A percentile compares a stretch with the other conserved stretches of the same genome.
phyloP scores from a whole-genome alignment of 1,140 invertebrate genomes.

The Drosophila takahashii region DNA sequence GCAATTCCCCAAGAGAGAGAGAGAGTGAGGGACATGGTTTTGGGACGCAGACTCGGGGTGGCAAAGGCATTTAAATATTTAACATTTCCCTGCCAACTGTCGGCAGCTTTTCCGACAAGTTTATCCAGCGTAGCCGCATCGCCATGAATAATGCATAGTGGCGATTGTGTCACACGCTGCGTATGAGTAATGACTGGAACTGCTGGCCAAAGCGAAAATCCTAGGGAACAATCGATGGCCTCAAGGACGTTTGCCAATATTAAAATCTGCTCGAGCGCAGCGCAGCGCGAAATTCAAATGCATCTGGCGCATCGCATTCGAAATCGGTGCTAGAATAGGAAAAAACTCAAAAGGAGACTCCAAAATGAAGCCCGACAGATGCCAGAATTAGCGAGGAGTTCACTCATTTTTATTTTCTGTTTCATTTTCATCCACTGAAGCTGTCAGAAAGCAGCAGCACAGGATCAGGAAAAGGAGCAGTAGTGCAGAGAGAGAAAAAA shows the following conservation, averaged over 20 bases:
- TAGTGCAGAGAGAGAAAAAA: neutral
- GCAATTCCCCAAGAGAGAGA: conserved; percentile 37
- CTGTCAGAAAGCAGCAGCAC: conserved; percentile 37
- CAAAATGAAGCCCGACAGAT: conserved; percentile 63
- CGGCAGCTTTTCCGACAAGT: conserved; percentile 66
- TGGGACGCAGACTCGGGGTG: neutral
- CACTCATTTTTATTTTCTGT: conserved; percentile 53
- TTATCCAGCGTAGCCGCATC: conserved; percentile 55
- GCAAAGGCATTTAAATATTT: conserved; percentile 73
- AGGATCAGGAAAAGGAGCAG: conserved; percentile 18
- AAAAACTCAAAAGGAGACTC: conserved; percentile 35
- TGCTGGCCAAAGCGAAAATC: conserved; percentile 39
- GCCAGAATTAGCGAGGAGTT: conserved; percentile 70
- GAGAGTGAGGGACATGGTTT: conserved; percentile 19
- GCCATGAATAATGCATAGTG: conserved; percentile 72
- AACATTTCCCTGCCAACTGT: conserved; percentile 67
- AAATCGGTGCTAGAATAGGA: conserved; percentile 38
- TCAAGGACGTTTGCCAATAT: conserved; percentile 77
- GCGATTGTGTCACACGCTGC: conserved; percentile 69
- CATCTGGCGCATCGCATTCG: conserved; percentile 70
- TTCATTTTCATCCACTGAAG: conserved; percentile 33
- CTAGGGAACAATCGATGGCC: conserved; percentile 49
- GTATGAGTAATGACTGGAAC: conserved; percentile 75
- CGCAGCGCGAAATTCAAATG: conserved; percentile 80
- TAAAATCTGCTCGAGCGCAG: conserved; percentile 75